Evolutionary conservation across 2,113 vertebrate genomes (phyloP), one percentile per base, ranked within the genome.

Genomic region (Hemiprocne comata): DNA sequence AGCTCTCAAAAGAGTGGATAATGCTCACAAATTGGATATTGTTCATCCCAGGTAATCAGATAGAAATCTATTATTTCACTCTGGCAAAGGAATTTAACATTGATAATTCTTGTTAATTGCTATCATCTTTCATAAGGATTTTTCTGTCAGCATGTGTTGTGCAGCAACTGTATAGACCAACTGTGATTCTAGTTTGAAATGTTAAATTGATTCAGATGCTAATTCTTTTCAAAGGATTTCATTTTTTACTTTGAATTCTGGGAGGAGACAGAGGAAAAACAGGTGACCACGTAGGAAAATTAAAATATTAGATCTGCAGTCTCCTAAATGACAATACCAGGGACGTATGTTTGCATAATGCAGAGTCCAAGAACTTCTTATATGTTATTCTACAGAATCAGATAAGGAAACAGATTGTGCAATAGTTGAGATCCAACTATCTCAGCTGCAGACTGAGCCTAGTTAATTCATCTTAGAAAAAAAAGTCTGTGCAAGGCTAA

Each of bases 111-210:
- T 60, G 64, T 86, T 95, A 96, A 94, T 93, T 93, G 76, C 76
- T 90, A 62, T 88, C 76, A 90, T 90, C 53, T 81, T 96, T 93
- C 90, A 93, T 74, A 78, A 84, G 69, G 76, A 67, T 73, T 88
- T 90, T 87, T 85, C 78, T 87, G 83, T 83, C 70, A 87, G 62
- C 28, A 24, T 88, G 33, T 66, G 74, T 78, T 92, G 54, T 74
- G 80, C 76, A 83, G 82, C 70, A 85, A 44, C 66, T 90, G 38
- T 82, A 90, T 72, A 73, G 82, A 94, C 55, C 50, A 87, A 93
- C 38, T 71, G 36, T 58, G 38, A 89, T 93, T 85, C 91, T 89
- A 12, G 17, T 67, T 44, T 74, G 55, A 86, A 90, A 50, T 7
- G 36, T 51, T 46, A 83, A 80, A 91, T 62, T 76, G 28, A 36